phyloP scores from a whole-genome alignment of 2,797 vertebrate species.

The Phrynocephalus forsythii region DNA sequence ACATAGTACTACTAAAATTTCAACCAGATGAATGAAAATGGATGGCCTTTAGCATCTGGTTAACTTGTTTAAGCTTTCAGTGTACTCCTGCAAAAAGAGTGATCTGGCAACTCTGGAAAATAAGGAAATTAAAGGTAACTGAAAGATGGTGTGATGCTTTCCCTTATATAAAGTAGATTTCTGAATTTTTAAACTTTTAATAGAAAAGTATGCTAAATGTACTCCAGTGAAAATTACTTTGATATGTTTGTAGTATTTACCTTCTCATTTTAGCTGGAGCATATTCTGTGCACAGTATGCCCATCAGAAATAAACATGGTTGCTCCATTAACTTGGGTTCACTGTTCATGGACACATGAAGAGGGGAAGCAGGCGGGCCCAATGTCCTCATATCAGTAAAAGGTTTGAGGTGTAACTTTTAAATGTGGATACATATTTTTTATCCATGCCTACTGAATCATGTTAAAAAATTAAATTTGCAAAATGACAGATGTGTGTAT shows the following conservation, averaged over 20 bases:
- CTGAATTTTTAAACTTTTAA: slow-evolving; percentile 71
- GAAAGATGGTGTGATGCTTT: slow-evolving; percentile 69
- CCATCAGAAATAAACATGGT: slow-evolving; percentile 77
- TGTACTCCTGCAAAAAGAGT: slow-evolving; percentile 53
- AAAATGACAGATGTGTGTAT: slow-evolving; percentile 51
- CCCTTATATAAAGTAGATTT: slow-evolving; percentile 71
- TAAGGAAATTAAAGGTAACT: slow-evolving; percentile 29
- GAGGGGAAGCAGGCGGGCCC: slow-evolving; percentile 74
- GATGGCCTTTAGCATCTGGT: slow-evolving; percentile 29
- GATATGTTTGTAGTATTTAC: slow-evolving; percentile 77
- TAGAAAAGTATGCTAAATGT: slow-evolving; percentile 70
- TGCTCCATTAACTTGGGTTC: slow-evolving; percentile 76
- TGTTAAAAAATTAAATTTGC: slow-evolving; percentile 63
- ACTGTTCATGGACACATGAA: slow-evolving; percentile 75
- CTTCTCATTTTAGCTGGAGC: slow-evolving; percentile 78
- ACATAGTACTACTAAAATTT: neutral
- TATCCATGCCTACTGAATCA: slow-evolving; percentile 73
- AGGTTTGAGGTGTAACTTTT: slow-evolving; percentile 77
- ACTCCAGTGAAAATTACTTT: slow-evolving; percentile 76
- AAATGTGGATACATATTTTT: slow-evolving; percentile 77
- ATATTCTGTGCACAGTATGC: slow-evolving; percentile 77
- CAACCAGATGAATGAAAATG: slow-evolving; percentile 39
- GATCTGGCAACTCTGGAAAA: slow-evolving; percentile 16
- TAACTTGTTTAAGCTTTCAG: slow-evolving; percentile 41
- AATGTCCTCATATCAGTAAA: slow-evolving; percentile 77